phyloP scores from a whole-genome alignment of 2,888 invertebrate genomes.

The Entomobrya proxima region DNA sequence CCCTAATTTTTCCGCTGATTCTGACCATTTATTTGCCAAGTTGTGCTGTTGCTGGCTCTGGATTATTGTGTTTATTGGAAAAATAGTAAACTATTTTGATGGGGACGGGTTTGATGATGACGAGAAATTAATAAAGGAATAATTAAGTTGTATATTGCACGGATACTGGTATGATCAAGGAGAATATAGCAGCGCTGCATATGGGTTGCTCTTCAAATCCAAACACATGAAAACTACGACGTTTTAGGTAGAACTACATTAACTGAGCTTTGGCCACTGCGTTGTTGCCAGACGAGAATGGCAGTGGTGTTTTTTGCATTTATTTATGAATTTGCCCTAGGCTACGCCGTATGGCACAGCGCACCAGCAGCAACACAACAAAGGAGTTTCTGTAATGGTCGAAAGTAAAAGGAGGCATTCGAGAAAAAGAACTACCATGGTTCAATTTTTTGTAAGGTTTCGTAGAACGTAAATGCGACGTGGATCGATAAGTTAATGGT shows the following conservation, averaged over 20 bases:
- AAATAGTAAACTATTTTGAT: too few species aligned
- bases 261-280: too few species aligned
- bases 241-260: too few species aligned
- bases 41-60: neutral
- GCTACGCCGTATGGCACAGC: neutral
- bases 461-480: neutral
- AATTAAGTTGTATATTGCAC: too few species aligned
- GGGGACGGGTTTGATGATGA: too few species aligned
- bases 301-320: neutral
- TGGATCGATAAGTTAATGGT: constrained; percentile 67
- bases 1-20: neutral
- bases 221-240: too few species aligned
- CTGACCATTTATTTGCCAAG: neutral
- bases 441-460: neutral
- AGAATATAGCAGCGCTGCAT: too few species aligned
- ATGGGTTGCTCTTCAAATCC: too few species aligned
- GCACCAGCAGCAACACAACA: neutral
- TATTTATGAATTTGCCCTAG: neutral
- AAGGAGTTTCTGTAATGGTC: neutral
- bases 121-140: neutral
- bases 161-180: too few species aligned
- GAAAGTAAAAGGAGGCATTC: too few species aligned
- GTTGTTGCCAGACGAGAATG: too few species aligned
- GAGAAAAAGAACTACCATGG: neutral
- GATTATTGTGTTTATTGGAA: constrained; percentile 3